Percentiles rank a stretch among this genome's conserved stretches.
phyloP scores from a whole-genome alignment of 1,140 invertebrate genomes.

The Wiebesia pumilae region DNA sequence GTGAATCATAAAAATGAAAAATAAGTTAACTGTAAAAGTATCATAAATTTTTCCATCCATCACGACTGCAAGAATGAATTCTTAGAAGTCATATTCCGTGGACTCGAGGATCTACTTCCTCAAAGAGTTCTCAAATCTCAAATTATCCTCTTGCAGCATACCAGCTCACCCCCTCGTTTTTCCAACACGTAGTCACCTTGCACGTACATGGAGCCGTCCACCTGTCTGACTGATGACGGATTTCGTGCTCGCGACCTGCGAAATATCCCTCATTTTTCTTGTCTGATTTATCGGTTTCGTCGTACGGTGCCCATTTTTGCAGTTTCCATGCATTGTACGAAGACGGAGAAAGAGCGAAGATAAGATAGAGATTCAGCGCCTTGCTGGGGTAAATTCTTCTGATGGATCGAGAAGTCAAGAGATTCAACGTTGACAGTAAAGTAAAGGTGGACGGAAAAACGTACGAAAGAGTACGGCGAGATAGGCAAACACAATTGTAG shows the following conservation, averaged over 20 bases:
- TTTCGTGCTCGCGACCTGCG: neutral
- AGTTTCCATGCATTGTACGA: neutral
- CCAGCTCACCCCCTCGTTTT: neutral
- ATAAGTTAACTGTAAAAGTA: neutral
- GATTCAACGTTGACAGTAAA: neutral
- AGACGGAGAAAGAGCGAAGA: neutral
- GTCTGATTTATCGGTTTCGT: slow-evolving; percentile 33
- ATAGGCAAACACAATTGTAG: slow-evolving; percentile 18
- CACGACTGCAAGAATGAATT: neutral
- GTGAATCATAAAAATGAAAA: neutral
- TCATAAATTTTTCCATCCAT: neutral
- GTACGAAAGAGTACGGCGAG: neutral
- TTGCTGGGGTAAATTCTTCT: neutral
- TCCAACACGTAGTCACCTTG: neutral
- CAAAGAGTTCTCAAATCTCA: slow-evolving; percentile 16
- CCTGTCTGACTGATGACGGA: slow-evolving; percentile 35
- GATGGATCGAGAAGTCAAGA: slow-evolving; percentile 34
- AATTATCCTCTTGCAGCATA: slow-evolving; percentile 10
- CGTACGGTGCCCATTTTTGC: slow-evolving; percentile 19
- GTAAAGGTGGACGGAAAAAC: neutral
- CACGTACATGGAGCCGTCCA: neutral
- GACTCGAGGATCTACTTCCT: neutral
- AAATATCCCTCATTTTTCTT: slow-evolving; percentile 37
- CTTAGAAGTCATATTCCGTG: neutral
- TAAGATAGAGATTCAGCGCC: neutral